phyloP scores from a whole-genome alignment of 1,140 invertebrate genomes.

The Macrobrachium rosenbergii region DNA sequence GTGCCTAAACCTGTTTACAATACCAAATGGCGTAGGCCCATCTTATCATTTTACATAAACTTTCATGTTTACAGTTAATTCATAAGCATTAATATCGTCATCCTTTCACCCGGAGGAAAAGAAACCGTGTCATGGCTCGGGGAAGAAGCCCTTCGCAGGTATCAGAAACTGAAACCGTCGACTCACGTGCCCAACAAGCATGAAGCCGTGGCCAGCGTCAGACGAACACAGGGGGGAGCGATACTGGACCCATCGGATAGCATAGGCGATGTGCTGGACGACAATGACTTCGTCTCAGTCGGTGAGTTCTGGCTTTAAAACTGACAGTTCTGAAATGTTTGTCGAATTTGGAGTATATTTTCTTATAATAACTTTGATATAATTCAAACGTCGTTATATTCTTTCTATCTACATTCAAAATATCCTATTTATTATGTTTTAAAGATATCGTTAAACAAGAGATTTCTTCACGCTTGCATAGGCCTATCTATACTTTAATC shows the following conservation, averaged over 20 bases:
- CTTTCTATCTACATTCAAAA: constrained; percentile 62
- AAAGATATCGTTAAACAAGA: too few relatives aligned
- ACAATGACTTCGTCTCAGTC: constrained; percentile 78
- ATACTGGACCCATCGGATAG: constrained; percentile 76
- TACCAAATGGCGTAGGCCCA: too few relatives aligned
- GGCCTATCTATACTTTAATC: too few relatives aligned
- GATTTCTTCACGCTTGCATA: too few relatives aligned
- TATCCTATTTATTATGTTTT: too few relatives aligned
- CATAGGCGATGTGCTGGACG: constrained; percentile 75
- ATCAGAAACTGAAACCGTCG: constrained; percentile 71
- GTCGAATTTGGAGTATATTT: neutral
- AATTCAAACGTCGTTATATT: constrained; percentile 26
- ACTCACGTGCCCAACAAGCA: constrained; percentile 66
- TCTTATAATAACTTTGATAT: neutral
- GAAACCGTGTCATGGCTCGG: constrained; percentile 75
- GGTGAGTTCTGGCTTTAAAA: constrained; percentile 70
- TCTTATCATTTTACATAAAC: too few relatives aligned
- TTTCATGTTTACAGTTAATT: too few relatives aligned
- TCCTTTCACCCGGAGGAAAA: constrained; percentile 67
- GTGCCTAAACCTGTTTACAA: too few relatives aligned
- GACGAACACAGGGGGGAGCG: constrained; percentile 77
- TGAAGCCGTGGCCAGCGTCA: constrained; percentile 74
- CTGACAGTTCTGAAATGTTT: neutral
- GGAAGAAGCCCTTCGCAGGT: constrained; percentile 75
- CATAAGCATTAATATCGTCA: too few relatives aligned